A percentile compares a stretch with the other conserved stretches of the same genome.
phyloP scores from a whole-genome alignment of 2,888 invertebrate genomes.

The Lamellibrachia columna region DNA sequence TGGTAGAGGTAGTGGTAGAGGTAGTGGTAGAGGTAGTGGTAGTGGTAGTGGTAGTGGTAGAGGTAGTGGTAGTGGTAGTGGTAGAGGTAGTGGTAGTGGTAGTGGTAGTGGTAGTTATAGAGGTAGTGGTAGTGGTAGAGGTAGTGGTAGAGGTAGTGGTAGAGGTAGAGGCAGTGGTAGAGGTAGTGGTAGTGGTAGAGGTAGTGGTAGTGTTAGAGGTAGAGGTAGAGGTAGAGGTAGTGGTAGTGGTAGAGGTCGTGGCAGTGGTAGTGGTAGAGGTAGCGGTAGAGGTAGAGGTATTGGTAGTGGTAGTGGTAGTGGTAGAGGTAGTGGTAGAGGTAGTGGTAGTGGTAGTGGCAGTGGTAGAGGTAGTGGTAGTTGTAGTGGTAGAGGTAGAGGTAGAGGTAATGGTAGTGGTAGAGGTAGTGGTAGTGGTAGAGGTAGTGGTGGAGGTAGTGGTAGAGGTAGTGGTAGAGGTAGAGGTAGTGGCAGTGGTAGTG shows the following conservation, averaged over 20 bases:
- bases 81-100: conserved; percentile 5
- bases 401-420: not conserved
- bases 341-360: conserved; percentile 14
- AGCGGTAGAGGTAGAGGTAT: too few species aligned
- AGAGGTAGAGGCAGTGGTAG: too few species aligned
- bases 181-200: too few species aligned
- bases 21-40: conserved; percentile 18
- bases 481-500: not conserved
- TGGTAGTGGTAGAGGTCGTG: too few species aligned
- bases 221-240: too few species aligned
- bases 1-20: not conserved
- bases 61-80: not conserved
- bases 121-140: not conserved
- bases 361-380: too few species aligned
- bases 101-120: not conserved
- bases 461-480: not conserved
- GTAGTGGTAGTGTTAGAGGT: too few species aligned
- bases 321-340: not conserved
- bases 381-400: too few species aligned
- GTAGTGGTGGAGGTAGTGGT: conserved; percentile 5
- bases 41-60: not conserved
- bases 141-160: not conserved
- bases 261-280: too few species aligned
- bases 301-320: conserved; percentile 6
- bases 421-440: not conserved